Percentiles rank a stretch among this genome's conserved stretches.
Conservation (phyloP, 2,113 vertebrate species). For the Leptobrachium ailaonicum region DNA sequence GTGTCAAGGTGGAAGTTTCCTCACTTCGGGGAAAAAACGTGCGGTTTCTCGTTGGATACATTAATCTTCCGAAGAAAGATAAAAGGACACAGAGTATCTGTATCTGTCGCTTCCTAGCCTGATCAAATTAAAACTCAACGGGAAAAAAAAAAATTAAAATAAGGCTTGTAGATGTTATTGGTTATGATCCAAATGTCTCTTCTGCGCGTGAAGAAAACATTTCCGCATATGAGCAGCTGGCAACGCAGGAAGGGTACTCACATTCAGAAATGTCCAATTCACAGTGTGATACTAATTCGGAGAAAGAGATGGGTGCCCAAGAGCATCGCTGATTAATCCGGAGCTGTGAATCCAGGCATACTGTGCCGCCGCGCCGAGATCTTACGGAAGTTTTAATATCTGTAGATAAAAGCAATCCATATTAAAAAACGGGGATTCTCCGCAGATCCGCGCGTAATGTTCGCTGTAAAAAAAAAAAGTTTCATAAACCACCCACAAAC, state of each 20-base stretch:
- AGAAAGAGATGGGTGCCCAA: constrained; percentile 52
- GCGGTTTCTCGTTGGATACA: too few relatives aligned
- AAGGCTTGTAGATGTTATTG: constrained; percentile 1
- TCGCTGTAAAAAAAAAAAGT: constrained; percentile 63
- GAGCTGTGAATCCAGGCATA: constrained; percentile 56
- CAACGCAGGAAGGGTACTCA: constrained; percentile 4
- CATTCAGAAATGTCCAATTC: background rate
- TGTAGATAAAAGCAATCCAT: constrained; percentile 58
- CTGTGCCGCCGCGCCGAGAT: constrained; percentile 50
- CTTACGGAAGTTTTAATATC: constrained; percentile 53
- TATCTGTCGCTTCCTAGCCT: background rate
- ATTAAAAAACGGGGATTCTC: too few relatives aligned
- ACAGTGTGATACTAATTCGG: constrained; percentile 54
- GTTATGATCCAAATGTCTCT: constrained; percentile 24
- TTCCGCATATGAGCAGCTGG: constrained; percentile 23
- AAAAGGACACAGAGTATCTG: too few relatives aligned
- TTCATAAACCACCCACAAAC: constrained; percentile 72
- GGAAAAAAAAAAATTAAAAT: background rate
- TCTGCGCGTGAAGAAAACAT: constrained; percentile 2
- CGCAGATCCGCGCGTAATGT: constrained; percentile 61
- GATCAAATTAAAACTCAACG: background rate
- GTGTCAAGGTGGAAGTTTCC: too few relatives aligned
- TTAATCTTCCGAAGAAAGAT: too few relatives aligned
- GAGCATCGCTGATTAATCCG: constrained; percentile 60
- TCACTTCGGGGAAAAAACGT: too few relatives aligned